phyloP scores from a whole-genome alignment of 2,888 invertebrate species.

The Apantesis nais region DNA sequence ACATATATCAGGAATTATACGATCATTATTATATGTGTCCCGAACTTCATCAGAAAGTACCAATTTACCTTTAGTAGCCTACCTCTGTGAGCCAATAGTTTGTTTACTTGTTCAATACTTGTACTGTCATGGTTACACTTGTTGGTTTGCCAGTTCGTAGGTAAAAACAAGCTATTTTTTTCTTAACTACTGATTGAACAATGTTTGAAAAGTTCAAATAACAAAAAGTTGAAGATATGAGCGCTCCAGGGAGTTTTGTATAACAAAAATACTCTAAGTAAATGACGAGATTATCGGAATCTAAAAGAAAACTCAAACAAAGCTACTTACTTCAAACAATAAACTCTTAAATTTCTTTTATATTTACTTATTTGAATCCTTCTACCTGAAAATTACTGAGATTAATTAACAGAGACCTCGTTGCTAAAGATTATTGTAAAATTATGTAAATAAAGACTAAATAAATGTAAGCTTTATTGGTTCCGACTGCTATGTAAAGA shows the following conservation, averaged over 20 bases:
- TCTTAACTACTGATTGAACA: neutral
- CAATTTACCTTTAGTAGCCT: neutral
- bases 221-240: neutral
- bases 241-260: neutral
- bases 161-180: neutral
- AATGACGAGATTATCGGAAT: conserved; percentile 1
- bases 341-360: neutral
- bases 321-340: conserved; percentile 6
- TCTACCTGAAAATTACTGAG: conserved; percentile 2
- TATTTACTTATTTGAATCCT: conserved; percentile 4
- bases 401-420: neutral
- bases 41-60: neutral
- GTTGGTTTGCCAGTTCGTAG: neutral
- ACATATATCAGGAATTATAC: neutral
- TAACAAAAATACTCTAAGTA: conserved; percentile 2
- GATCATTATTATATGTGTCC: neutral
- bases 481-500: neutral
- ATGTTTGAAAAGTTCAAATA: neutral
- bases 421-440: neutral
- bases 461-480: neutral
- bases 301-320: neutral
- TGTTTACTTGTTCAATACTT: neutral
- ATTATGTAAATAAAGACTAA: conserved; percentile 7
- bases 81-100: neutral
- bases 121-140: neutral